Evolutionary conservation across 2,888 invertebrate genomes (phyloP).

Genomic region (Tachystola acroxantha): DNA sequence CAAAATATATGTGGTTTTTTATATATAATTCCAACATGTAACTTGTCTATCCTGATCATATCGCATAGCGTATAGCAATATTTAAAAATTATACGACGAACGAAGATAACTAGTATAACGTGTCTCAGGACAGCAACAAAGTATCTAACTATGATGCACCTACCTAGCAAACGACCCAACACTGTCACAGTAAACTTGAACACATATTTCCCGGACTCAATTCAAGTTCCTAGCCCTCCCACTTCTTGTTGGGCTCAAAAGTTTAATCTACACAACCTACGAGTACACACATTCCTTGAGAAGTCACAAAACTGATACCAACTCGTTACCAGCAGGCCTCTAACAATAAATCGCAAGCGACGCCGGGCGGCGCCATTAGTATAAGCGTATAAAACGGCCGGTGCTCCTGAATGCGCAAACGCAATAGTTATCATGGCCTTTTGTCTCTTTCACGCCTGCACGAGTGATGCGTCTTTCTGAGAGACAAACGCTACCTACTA

Average conservation of each 20-base stretch:
- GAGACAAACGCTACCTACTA: conserved; percentile 14
- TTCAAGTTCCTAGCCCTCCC: conserved; percentile 4
- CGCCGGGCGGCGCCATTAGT: conserved; percentile 48
- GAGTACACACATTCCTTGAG: conserved; percentile 1
- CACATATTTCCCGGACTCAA: too few species aligned
- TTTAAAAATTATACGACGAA: too few species aligned
- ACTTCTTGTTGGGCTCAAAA: conserved; percentile 3
- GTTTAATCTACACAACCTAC: conserved; percentile 5
- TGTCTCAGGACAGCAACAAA: conserved; percentile 1
- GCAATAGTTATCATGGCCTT: not conserved
- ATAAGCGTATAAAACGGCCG: conserved; percentile 16
- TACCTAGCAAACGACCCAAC: conserved; percentile 1
- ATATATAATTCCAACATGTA: too few species aligned
- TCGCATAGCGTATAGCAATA: too few species aligned
- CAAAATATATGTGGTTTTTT: too few species aligned
- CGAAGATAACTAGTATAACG: too few species aligned
- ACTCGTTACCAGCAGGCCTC: conserved; percentile 5
- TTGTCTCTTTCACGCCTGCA: conserved; percentile 12
- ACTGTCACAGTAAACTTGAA: conserved; percentile 5
- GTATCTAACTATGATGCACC: too few species aligned
- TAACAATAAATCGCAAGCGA: conserved; percentile 21
- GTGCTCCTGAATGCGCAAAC: conserved; percentile 6
- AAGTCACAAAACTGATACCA: conserved; percentile 1
- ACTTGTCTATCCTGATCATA: too few species aligned
- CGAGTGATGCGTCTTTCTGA: conserved; percentile 10